A percentile compares a stretch with the other conserved stretches of the same genome.
Conservation (phyloP, 2,888 invertebrate species). For the Clitarchus hookeri region DNA sequence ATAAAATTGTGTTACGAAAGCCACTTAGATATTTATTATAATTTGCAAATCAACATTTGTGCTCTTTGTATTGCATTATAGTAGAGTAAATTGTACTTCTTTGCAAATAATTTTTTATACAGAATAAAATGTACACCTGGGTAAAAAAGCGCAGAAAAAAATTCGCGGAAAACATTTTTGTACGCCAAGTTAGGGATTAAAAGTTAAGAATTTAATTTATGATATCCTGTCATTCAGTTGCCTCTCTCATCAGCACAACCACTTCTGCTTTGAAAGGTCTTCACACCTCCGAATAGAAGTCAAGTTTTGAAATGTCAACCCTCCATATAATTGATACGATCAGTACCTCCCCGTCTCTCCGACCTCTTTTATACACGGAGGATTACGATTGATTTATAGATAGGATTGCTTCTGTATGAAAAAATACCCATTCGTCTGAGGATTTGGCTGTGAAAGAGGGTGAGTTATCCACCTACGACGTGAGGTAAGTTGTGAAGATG, state of each 20-base stretch:
- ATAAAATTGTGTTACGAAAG: too few relatives aligned
- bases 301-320: neutral
- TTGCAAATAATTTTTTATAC: too few relatives aligned
- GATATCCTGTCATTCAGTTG: too few relatives aligned
- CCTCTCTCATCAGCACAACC: neutral
- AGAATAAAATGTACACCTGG: too few relatives aligned
- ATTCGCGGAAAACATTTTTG: too few relatives aligned
- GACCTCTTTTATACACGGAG: slow-evolving; percentile 22
- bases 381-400: slow-evolving; percentile 33
- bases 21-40: too few relatives aligned
- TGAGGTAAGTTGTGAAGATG: neutral
- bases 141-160: too few relatives aligned
- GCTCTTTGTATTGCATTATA: too few relatives aligned
- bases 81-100: too few relatives aligned
- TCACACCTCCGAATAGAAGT: neutral
- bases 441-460: slow-evolving; percentile 28
- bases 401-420: slow-evolving; percentile 33
- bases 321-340: neutral
- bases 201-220: too few relatives aligned
- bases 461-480: neutral
- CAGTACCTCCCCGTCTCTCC: neutral
- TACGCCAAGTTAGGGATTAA: too few relatives aligned
- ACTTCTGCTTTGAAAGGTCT: neutral
- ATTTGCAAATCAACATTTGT: too few relatives aligned
- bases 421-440: slow-evolving; percentile 32